phyloP scores from a whole-genome alignment of 2,797 vertebrate genomes.

The Nyctibius grandis region DNA sequence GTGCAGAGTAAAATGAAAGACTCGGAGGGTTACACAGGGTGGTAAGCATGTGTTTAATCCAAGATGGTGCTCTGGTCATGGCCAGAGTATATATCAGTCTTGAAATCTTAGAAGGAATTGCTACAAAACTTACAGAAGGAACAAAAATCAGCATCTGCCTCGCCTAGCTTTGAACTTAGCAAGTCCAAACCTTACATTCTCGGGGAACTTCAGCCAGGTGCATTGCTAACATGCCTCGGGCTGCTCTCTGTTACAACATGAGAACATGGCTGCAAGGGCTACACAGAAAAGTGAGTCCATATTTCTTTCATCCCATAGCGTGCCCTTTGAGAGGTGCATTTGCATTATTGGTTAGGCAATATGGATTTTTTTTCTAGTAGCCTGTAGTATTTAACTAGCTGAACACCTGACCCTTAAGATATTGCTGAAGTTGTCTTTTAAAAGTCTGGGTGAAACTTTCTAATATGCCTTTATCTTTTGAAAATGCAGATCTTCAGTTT shows the following conservation, averaged over 20 bases:
- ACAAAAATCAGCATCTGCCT: neutral
- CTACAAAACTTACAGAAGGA: neutral
- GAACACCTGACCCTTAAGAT: neutral
- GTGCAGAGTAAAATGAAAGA: neutral
- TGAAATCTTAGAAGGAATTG: neutral
- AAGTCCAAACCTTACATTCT: neutral
- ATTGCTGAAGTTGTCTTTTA: neutral
- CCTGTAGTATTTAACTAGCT: neutral
- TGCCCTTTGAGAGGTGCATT: neutral
- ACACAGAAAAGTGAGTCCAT: fast-evolving
- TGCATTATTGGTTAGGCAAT: neutral
- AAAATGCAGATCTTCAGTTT: neutral
- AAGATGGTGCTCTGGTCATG: neutral
- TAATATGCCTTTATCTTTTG: neutral
- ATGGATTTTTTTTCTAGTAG: neutral
- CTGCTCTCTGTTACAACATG: neutral
- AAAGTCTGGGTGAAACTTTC: neutral
- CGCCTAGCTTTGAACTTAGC: neutral
- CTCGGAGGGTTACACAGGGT: neutral
- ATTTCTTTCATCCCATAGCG: neutral
- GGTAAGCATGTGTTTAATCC: neutral
- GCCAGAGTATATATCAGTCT: neutral
- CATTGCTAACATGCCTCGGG: neutral
- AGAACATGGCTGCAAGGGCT: neutral
- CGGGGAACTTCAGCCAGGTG: neutral